Base-by-base conservation (phyloP, 2,888 invertebrate genomes). In the Zaprionus obscuricornis region DNA sequence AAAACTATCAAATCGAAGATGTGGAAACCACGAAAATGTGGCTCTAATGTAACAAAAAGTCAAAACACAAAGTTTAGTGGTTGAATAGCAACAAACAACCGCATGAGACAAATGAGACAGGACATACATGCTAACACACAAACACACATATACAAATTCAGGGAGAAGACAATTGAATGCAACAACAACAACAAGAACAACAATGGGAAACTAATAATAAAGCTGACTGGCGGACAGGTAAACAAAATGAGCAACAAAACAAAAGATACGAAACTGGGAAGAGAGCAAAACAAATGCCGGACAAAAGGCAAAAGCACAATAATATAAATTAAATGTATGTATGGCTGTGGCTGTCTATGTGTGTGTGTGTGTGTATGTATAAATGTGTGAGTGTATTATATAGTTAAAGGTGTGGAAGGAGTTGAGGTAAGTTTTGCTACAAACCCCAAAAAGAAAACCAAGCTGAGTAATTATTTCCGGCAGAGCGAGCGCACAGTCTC, bases 21-120 rank as follows among this genome's bases (percentile, higher is more conserved):
- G 63, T 56, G 43, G 47, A 64, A 82, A 66, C 88, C 88, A 76
- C 84, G 65, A 70, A 78, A 79, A 78, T 84, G 87, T 71, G 88
- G 88, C 79, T 55, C 62, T 47, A 81, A 74, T 77, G 71, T 70
- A 78, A 79, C 81, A 78, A 86, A n/a, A 88, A 87, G 88, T 85
- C 83, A 85, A 87, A 87, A 88, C 87, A 86, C 87, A 88, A n/a
- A n/a, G 83, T 87, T 88, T 88, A 84, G 88, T 88, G 88, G 87
- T 86, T 82, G 81, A 84, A 67, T 74, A 66, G 74, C 85, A 81
- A 74, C 70, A 81, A n/a, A 70, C 68, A 75, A 71, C 86, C 68
- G 43, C 68, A 73, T 7, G 55, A 67, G n/a, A 68, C 68, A 56
- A 68, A 73, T 68, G 55, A 65, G 71, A 33, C 70, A 42, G 47